A percentile compares a stretch with the other conserved stretches of the same genome.
These are phyloP conservation scores for Tringa solitaria DNA, from an alignment of 2,113 vertebrate species.

Conservation along the genomic window DNA sequence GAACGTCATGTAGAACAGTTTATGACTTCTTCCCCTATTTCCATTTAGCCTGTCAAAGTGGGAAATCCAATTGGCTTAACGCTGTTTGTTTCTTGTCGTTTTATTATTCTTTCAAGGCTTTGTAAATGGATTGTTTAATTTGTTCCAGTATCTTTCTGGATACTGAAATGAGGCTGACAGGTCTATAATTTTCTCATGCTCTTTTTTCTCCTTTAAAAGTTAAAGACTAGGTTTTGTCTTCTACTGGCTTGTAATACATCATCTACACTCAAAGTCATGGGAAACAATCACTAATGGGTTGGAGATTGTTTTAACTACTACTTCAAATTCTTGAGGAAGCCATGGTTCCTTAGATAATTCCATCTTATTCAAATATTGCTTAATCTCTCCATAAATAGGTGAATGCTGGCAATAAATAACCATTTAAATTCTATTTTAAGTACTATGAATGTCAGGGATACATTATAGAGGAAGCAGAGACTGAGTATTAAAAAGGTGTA, in stretches of 20 bases:
- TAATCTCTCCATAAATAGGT: neutral
- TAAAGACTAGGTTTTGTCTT: neutral
- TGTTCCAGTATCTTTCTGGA: neutral
- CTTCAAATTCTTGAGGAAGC: neutral
- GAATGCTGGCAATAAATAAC: neutral
- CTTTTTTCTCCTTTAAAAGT: neutral
- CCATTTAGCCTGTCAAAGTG: neutral
- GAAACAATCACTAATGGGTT: neutral
- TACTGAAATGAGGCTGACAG: neutral
- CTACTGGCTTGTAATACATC: neutral
- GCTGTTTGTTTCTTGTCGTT: neutral
- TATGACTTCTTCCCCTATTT: neutral
- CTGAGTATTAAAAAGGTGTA: neutral
- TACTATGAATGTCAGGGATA: neutral
- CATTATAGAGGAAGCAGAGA: constrained; percentile 1
- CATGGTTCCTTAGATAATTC: neutral
- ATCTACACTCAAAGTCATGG: neutral
- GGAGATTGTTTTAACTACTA: neutral
- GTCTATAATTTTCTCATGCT: neutral
- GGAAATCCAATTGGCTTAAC: neutral
- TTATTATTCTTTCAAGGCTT: neutral
- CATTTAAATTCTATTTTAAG: neutral
- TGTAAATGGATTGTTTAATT: neutral
- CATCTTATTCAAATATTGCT: neutral
- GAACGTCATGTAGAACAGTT: neutral